Evolutionary conservation across 1,140 invertebrate species (phyloP).

Genomic region (Leptinotarsa texana): DNA sequence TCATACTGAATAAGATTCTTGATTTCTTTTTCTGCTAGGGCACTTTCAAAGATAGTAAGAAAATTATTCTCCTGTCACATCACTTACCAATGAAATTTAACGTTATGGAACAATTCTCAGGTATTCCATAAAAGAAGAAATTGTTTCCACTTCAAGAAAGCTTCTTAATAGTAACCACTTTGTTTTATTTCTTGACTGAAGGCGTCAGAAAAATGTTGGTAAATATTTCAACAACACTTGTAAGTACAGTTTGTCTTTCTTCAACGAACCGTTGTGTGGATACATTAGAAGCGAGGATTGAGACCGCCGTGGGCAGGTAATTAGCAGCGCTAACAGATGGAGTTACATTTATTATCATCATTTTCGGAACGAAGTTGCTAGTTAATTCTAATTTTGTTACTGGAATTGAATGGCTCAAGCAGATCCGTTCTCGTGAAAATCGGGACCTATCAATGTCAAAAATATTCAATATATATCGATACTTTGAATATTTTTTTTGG

Average conservation of each 20-base stretch:
- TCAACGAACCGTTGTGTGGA: conserved; percentile 9
- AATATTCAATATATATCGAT: no score
- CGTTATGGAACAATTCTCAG: no score
- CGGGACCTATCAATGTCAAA: no score
- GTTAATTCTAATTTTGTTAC: conserved; percentile 10
- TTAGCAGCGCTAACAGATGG: conserved; percentile 39
- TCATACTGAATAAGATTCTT: no score
- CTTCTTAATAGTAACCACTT: no score
- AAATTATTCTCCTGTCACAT: no score
- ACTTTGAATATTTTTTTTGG: no score
- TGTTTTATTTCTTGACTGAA: background rate
- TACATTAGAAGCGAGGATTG: conserved; percentile 32
- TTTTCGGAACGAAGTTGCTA: background rate
- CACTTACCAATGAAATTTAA: no score
- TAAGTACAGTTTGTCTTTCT: conserved; percentile 22
- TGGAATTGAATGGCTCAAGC: background rate
- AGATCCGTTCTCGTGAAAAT: background rate
- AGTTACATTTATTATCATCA: conserved; percentile 26
- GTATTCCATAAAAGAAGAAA: no score
- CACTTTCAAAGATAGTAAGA: no score
- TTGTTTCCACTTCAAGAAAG: no score
- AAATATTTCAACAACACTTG: conserved; percentile 24
- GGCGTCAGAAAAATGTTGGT: conserved; percentile 9
- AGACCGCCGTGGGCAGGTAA: conserved; percentile 37
- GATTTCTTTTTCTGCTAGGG: no score